Conservation (phyloP, 2,888 invertebrate genomes). For the Azorinus chamasolen region DNA sequence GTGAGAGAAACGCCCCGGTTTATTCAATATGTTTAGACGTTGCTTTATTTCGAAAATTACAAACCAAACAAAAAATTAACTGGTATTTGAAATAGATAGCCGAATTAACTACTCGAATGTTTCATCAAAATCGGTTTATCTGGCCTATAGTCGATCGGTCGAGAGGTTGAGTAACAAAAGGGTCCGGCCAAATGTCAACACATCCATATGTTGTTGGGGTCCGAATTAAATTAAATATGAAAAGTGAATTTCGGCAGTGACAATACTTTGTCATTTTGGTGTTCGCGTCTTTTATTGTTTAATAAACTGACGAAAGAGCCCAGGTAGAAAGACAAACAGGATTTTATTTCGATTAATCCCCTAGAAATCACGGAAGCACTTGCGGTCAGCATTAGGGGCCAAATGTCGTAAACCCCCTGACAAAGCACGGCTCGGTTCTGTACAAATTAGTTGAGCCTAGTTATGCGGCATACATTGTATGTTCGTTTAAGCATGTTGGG, state of each 20-base stretch:
- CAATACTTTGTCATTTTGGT: conserved; percentile 23
- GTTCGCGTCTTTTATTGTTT: neutral
- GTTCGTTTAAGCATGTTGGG: too few relatives aligned
- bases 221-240: conserved; percentile 55
- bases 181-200: conserved; percentile 54
- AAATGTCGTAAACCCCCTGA: too few relatives aligned
- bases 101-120: conserved; percentile 33
- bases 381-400: too few relatives aligned
- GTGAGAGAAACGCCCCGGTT: too few relatives aligned
- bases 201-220: conserved; percentile 49
- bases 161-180: neutral
- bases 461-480: too few relatives aligned
- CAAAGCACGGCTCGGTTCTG: too few relatives aligned
- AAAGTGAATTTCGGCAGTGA: conserved; percentile 34
- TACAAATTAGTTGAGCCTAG: too few relatives aligned
- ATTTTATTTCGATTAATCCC: too few relatives aligned
- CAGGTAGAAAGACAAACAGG: too few relatives aligned
- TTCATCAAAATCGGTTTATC: conserved; percentile 30
- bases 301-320: too few relatives aligned
- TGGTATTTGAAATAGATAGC: conserved; percentile 51
- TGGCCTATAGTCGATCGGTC: conserved; percentile 9
- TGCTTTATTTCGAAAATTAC: conserved; percentile 22
- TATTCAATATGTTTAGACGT: too few relatives aligned
- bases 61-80: conserved; percentile 64
- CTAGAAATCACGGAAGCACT: too few relatives aligned